phyloP scores from a whole-genome alignment of 2,888 invertebrate genomes.

The Diplazon laetatorius region DNA sequence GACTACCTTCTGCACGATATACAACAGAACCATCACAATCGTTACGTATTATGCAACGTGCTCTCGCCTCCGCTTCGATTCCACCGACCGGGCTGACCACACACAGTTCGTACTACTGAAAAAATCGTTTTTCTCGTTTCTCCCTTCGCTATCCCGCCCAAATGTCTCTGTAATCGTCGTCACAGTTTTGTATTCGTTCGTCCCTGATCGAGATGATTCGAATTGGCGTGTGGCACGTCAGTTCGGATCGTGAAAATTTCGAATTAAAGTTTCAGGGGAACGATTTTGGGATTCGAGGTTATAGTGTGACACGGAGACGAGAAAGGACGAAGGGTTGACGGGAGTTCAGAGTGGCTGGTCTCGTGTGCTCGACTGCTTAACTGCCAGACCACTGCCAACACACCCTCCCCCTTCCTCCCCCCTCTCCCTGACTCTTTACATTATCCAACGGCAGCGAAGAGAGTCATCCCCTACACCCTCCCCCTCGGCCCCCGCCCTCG shows the following conservation, averaged over 20 bases:
- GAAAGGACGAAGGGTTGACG: conserved; percentile 60
- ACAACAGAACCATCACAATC: conserved; percentile 5
- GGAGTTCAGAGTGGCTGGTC: conserved; percentile 58
- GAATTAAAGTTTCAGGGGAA: conserved; percentile 2
- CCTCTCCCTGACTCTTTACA: no score
- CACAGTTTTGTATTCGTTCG: neutral
- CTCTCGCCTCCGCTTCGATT: conserved; percentile 1
- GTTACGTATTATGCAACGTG: conserved; percentile 42
- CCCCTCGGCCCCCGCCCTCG: no score
- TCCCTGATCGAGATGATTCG: conserved; percentile 2
- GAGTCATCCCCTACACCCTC: conserved; percentile 74
- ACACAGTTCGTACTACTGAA: conserved; percentile 22
- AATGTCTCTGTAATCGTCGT: conserved; percentile 1
- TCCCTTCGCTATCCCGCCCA: neutral
- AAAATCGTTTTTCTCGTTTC: neutral
- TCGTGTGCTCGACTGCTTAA: conserved; percentile 73
- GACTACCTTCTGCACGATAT: conserved; percentile 13
- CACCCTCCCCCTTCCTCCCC: no score
- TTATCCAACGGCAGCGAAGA: conserved; percentile 59
- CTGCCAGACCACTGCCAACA: conserved; percentile 80
- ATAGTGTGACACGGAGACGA: conserved; percentile 42
- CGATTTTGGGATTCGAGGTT: conserved; percentile 61
- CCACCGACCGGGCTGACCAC: conserved; percentile 52
- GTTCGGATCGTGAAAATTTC: conserved; percentile 23
- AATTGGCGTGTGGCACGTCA: conserved; percentile 31